A percentile compares a stretch with the other conserved stretches of the same genome.
These are phyloP conservation scores for Dilophus febrilis DNA, from an alignment of 2,888 invertebrate species.

Conservation along the genomic window DNA sequence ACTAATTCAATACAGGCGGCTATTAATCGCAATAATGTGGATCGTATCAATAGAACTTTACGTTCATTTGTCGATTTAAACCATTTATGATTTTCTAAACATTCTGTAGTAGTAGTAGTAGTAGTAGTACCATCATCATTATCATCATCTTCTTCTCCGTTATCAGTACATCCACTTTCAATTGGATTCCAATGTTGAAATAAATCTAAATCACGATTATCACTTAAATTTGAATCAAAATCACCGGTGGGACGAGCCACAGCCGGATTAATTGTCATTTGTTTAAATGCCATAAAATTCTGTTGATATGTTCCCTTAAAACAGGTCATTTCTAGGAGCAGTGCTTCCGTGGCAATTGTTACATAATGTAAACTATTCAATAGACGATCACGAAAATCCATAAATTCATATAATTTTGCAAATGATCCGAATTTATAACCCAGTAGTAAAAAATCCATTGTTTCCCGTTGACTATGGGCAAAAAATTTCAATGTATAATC, in stretches of 20 bases:
- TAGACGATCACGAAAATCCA: slow-evolving; percentile 63
- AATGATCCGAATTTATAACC: slow-evolving; percentile 92
- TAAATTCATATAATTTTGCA: slow-evolving; percentile 78
- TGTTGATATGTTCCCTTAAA: slow-evolving; percentile 25
- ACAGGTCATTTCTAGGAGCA: slow-evolving; percentile 47
- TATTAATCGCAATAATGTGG: slow-evolving; percentile 22
- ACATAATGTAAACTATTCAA: slow-evolving; percentile 67
- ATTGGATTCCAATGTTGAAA: slow-evolving; percentile 53
- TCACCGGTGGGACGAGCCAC: slow-evolving; percentile 31
- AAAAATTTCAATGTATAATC: slow-evolving; percentile 73
- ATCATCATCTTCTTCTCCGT: slow-evolving; percentile 27
- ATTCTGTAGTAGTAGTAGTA: neutral
- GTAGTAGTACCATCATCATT: slow-evolving; percentile 8
- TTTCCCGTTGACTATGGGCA: slow-evolving; percentile 74
- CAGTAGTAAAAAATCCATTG: slow-evolving; percentile 77
- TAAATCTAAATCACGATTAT: slow-evolving; percentile 63
- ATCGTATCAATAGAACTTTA: slow-evolving; percentile 20
- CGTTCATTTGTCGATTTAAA: neutral
- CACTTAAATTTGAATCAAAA: slow-evolving; percentile 39
- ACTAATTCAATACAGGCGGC: slow-evolving; percentile 25
- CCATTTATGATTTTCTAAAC: neutral
- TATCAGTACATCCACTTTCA: slow-evolving; percentile 1
- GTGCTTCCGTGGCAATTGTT: slow-evolving; percentile 44
- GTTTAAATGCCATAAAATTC: slow-evolving; percentile 34
- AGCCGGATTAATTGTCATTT: slow-evolving; percentile 40